These are phyloP conservation scores for Coranthus polyacanthus DNA, from an alignment of 2,797 vertebrate species.

Conservation along the genomic window DNA sequence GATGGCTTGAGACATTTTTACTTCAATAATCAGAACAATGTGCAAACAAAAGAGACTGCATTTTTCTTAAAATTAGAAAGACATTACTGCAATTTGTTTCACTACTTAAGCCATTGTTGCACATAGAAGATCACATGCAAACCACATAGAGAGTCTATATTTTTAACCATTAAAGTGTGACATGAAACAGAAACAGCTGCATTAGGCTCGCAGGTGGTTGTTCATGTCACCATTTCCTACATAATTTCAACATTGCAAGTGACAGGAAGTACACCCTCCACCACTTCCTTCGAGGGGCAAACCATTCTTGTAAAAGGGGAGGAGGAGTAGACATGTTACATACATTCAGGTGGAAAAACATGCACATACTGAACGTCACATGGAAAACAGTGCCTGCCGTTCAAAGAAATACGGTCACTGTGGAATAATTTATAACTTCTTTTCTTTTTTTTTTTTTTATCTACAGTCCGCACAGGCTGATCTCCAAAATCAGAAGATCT, in stretches of 20 bases:
- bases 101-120: neutral
- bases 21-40: neutral
- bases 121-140: neutral
- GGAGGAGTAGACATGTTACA: neutral
- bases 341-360: neutral
- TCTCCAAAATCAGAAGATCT: constrained; percentile 4
- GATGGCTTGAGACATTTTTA: too few species aligned
- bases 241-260: constrained; percentile 66
- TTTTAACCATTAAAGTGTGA: neutral
- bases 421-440: neutral
- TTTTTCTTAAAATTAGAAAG: neutral
- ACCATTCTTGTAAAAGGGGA: neutral
- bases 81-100: neutral
- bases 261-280: constrained; percentile 74
- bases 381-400: neutral
- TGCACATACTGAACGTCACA: neutral
- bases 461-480: neutral
- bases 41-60: neutral
- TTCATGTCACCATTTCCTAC: constrained; percentile 65
- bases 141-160: neutral
- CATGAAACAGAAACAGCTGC: neutral
- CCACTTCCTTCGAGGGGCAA: constrained; percentile 76
- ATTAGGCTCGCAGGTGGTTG: constrained; percentile 37
- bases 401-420: neutral
- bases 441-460: neutral